Conservation (phyloP, 1,140 invertebrate genomes). For the Adoxophyes honmai region DNA sequence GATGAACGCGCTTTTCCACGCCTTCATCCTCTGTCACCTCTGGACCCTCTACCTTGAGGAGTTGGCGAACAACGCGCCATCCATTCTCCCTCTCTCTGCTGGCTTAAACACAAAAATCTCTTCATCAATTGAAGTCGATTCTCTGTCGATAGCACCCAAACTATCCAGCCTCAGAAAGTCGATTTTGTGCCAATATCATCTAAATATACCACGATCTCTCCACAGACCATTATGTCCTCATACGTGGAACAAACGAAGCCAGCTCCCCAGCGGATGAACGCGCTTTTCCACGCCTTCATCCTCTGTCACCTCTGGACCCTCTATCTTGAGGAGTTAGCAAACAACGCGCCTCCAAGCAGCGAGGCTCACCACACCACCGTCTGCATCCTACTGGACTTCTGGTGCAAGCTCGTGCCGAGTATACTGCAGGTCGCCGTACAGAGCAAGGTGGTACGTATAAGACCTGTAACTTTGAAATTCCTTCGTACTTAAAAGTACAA, state of each 20-base stretch:
- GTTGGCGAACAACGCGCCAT: slow-evolving; percentile 76
- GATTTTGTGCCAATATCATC: no score
- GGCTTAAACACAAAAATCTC: no score
- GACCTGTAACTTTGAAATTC: no score
- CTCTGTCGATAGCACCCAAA: no score
- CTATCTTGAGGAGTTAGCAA: slow-evolving; percentile 95
- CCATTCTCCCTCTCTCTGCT: no score
- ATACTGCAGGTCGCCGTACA: slow-evolving; percentile 95
- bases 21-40: slow-evolving; percentile 91
- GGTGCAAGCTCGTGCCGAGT: slow-evolving; percentile 97
- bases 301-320: slow-evolving; percentile 97
- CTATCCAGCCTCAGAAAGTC: no score
- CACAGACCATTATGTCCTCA: slow-evolving; percentile 89
- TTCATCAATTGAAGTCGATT: no score
- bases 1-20: slow-evolving; percentile 93
- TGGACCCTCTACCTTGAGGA: slow-evolving; percentile 99
- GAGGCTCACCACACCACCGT: slow-evolving; percentile 85
- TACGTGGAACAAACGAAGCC: slow-evolving; percentile 97
- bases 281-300: slow-evolving; percentile 89
- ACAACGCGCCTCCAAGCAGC: slow-evolving; percentile 79
- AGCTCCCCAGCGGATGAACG: slow-evolving; percentile 94
- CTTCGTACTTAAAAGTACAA: no score
- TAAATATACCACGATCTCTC: no score
- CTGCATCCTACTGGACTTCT: slow-evolving; percentile 97
- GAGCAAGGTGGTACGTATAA: slow-evolving; percentile 91